Base-by-base conservation (phyloP, 2,888 invertebrate genomes). In the Ditula angustiorana region DNA sequence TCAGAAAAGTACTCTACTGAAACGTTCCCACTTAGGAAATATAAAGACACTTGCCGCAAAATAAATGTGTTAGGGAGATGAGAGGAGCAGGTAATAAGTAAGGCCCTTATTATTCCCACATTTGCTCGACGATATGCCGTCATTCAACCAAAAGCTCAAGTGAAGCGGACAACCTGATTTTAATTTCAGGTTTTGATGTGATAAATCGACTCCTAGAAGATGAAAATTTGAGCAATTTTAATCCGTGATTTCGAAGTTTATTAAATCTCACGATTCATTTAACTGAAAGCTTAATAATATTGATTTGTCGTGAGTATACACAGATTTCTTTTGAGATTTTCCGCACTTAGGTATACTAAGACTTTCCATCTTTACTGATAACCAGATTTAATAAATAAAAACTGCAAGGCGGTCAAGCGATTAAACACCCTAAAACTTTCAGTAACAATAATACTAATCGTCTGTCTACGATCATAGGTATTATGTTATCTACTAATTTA, bases 71-170 rank as follows among this genome's bases (percentile, higher is more conserved):
- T 58, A 37, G 24, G 30, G 21, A 37, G 44, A 53, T 53, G 53
- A 59, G 33, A 64, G 46, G 19, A 21, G 41, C 50, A 50, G 63
- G 35, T 47, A 64, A 64, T 64, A 59, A 64, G 53, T 46, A 58
- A 53, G 58, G 53, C 44, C 53, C 44, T 52, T 52, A 59, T 59
- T 53, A 64, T 37, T 21, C 44, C 41, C 63, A 26, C 60, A 52
- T 61, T 53, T 44, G 61, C 52, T 50, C 26, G 24, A 13, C 52
- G 30, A 35, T n/a, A n/a, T 57, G 49, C 35, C 55, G 33, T 26
- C 49, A 30, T 28, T 61, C 53, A 28, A 41, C 50, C 23, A n/a
- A 21, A 33, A 30, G 26, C 41, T 11, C 44, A 41, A 63, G 57
- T 63, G 30, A 56, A 33, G 50, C 63, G 50, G n/a, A 46, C 24